phyloP scores from a whole-genome alignment of 2,888 invertebrate species.

The Dascillus cervinus region DNA sequence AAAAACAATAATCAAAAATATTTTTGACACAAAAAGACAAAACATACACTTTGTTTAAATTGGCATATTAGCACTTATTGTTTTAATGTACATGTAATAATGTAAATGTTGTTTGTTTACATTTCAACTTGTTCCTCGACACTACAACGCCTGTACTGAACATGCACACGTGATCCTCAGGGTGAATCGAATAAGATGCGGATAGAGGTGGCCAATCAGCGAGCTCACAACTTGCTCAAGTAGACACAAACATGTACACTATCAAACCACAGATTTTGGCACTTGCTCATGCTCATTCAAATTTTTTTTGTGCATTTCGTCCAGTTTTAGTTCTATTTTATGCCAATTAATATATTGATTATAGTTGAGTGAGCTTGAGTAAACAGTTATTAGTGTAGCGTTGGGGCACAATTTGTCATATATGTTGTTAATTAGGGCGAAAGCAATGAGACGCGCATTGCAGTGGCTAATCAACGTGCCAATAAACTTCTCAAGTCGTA shows the following conservation, averaged over 20 bases:
- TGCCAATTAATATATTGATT: too few relatives aligned
- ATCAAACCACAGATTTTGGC: constrained; percentile 20
- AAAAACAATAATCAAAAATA: too few relatives aligned
- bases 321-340: too few relatives aligned
- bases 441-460: constrained; percentile 94
- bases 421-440: constrained; percentile 59
- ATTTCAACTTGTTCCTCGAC: constrained; percentile 15
- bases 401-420: constrained; percentile 32
- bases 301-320: too few relatives aligned
- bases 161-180: constrained; percentile 41
- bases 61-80: too few relatives aligned
- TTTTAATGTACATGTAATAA: background rate
- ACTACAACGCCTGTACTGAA: constrained; percentile 12
- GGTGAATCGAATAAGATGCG: constrained; percentile 91
- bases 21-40: background rate
- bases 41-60: too few relatives aligned
- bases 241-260: constrained; percentile 46
- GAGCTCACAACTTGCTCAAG: constrained; percentile 94
- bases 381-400: too few relatives aligned
- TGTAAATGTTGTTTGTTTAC: constrained; percentile 1
- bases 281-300: constrained; percentile 15
- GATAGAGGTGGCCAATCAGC: constrained; percentile 94
- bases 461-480: constrained; percentile 93
- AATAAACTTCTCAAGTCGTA: constrained; percentile 87
- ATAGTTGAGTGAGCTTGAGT: too few relatives aligned